Evolutionary conservation across 2,113 vertebrate genomes (phyloP).

Genomic region (Maccullochella peelii): DNA sequence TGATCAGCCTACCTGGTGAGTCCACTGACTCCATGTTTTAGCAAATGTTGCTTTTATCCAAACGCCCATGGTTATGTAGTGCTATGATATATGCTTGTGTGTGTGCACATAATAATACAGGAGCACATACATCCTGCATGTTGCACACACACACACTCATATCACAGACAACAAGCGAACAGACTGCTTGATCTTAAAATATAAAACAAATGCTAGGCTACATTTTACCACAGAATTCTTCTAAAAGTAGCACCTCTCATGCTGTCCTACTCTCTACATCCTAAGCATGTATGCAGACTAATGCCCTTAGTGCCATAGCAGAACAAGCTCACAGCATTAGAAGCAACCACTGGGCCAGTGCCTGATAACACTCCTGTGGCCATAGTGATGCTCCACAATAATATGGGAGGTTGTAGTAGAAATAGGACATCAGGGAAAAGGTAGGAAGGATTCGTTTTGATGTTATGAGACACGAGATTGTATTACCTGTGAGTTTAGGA

Average conservation of each 20-base stretch:
- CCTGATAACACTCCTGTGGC: background rate
- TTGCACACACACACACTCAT: background rate
- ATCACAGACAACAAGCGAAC: background rate
- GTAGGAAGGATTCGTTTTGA: constrained; percentile 1
- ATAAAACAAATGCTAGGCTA: background rate
- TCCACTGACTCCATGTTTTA: background rate
- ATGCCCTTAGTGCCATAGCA: background rate
- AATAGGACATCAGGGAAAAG: background rate
- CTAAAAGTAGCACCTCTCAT: background rate
- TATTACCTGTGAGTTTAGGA: background rate
- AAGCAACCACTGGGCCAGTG: background rate
- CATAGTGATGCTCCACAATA: background rate
- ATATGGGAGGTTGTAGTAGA: background rate
- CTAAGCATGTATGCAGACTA: background rate
- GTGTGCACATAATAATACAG: background rate
- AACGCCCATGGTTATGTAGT: background rate
- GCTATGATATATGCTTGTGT: background rate
- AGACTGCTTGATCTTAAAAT: background rate
- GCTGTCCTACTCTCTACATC: background rate
- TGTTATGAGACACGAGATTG: background rate
- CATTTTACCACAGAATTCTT: background rate
- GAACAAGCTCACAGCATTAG: background rate
- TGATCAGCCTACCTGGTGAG: background rate
- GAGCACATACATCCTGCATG: constrained; percentile 6
- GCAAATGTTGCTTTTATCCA: background rate